A percentile compares a stretch with the other conserved stretches of the same genome.
Conservation (phyloP, 2,797 vertebrate species). For the Emys orbicularis region DNA sequence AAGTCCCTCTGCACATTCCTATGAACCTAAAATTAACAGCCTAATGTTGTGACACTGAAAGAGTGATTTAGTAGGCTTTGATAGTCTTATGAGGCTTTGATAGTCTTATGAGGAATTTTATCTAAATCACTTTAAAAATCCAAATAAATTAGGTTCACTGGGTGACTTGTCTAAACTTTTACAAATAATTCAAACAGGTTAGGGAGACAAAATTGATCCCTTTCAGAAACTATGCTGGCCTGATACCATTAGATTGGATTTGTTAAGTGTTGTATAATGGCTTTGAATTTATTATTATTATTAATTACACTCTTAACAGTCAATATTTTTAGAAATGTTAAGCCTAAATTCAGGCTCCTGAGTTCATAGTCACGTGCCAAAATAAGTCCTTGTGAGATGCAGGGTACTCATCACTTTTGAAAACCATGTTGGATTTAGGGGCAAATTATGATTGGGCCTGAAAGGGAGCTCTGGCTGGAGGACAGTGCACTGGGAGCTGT, state of each 20-base stretch:
- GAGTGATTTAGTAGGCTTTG: neutral
- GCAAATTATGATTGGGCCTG: neutral
- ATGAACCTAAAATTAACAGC: neutral
- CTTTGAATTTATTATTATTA: neutral
- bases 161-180: neutral
- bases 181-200: neutral
- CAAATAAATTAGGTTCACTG: neutral
- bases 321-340: neutral
- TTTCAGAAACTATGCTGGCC: neutral
- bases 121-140: neutral
- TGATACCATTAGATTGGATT: neutral
- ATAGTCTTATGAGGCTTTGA: neutral
- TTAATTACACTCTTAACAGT: neutral
- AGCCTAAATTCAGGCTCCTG: rapidly evolving
- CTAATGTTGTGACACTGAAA: neutral
- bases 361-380: neutral
- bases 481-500: no score
- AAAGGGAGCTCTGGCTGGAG: no score
- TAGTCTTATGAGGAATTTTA: neutral
- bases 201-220: neutral
- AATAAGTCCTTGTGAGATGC: neutral
- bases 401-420: neutral
- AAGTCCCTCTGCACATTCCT: neutral
- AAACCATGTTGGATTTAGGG: neutral
- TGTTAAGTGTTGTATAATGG: neutral